Evolutionary conservation across 1,140 invertebrate genomes (phyloP), one percentile per base, ranked within the genome.

Genomic region (Zaprionus kolodkinae): DNA sequence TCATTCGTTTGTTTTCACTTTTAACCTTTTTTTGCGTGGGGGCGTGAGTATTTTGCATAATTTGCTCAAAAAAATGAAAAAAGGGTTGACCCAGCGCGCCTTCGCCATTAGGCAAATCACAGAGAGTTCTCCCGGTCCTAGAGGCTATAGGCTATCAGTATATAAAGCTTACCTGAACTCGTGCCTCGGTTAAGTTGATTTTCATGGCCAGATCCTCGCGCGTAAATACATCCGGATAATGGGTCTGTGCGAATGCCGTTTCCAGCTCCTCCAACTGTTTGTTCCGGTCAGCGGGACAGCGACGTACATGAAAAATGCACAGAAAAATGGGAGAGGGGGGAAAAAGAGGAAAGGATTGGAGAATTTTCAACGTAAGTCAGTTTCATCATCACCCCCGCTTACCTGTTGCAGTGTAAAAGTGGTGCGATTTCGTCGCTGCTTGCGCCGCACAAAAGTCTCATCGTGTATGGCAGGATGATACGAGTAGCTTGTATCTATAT

Each of bases 211-310:
- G 94, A 93, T 99, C 98, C 93, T 99, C 98, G 81, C 99, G 94
- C 1, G 97, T 99, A 94, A 99, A 99, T 60, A 99, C 98, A 93
- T 99, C 99, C 7, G 98, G 99, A 92, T 99, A 99, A 93, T 99
- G 99, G 25, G 98, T 99, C 93, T 98, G 97, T 63, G 97, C 96
- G 93, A 99, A 99, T 55, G 98, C 98, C 81, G 97, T 98, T 94
- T 99, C 98, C 87, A 99, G 93, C 93, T 99, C 98, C 93, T 99
- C 98, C 89, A 99, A 93, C 96, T 92, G 61, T 60, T 60, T 67
- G 59, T 27, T 30, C 43, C 43, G 15, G 43, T 17, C 21, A 21
- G 21, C 21, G 43, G 36, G 36, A 38, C 21, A 30, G 13, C 3
- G 6, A n/a, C 5, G 13, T 12, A 40, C 55, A 88, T 88, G 73